These are phyloP conservation scores for Chromobotia macracanthus DNA, from an alignment of 2,797 vertebrate genomes.

Conservation along the genomic window DNA sequence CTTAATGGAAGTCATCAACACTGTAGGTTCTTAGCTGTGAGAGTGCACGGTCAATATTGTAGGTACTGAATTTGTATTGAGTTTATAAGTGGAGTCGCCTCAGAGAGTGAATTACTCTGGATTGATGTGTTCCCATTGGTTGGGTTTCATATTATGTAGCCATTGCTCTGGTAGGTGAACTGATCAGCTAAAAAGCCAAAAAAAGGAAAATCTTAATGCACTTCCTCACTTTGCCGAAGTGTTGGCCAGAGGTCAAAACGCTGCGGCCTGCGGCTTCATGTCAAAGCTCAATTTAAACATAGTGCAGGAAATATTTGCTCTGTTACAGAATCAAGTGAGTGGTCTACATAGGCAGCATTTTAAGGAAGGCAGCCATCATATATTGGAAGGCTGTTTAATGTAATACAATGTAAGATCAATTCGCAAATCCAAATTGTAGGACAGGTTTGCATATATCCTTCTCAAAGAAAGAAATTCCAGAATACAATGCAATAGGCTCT, in stretches of 20 bases:
- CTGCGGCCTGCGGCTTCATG: constrained; percentile 10
- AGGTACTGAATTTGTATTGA: constrained; percentile 37
- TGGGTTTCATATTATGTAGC: constrained; percentile 19
- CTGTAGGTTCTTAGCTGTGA: not conserved
- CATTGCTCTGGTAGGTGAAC: not conserved
- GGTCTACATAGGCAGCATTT: not conserved
- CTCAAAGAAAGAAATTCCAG: too few species aligned
- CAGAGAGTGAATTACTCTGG: constrained; percentile 34
- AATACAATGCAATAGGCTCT: too few species aligned
- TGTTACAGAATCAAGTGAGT: not conserved
- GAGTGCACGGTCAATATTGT: constrained; percentile 25
- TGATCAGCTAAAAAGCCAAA: constrained; percentile 7
- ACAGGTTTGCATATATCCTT: too few species aligned
- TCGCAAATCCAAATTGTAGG: too few species aligned
- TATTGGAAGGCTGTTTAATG: too few species aligned
- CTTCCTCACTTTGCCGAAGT: constrained; percentile 17
- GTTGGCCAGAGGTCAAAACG: constrained; percentile 40
- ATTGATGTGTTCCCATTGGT: constrained; percentile 35
- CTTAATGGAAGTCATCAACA: constrained; percentile 3
- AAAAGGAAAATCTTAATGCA: constrained; percentile 24
- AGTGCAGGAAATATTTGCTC: not conserved
- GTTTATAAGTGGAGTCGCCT: constrained; percentile 31
- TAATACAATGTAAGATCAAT: too few species aligned
- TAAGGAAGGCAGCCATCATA: not conserved
- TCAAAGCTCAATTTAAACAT: constrained; percentile 42